Conservation (phyloP, 2,888 invertebrate species). For the Monoplex corrugatus region DNA sequence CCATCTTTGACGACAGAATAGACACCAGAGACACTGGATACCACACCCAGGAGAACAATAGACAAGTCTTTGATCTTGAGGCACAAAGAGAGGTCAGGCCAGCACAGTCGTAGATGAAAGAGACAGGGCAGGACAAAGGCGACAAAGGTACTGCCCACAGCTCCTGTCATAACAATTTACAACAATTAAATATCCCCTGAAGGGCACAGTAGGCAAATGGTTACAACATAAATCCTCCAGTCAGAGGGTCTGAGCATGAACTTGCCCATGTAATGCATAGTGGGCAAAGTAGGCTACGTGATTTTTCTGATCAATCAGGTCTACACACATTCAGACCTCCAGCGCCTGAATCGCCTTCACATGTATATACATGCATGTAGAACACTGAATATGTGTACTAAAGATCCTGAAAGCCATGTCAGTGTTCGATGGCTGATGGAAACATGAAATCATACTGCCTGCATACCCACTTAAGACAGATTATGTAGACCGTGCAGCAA, state of each 20-base stretch:
- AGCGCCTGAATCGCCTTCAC: not conserved
- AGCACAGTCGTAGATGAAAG: conserved; percentile 71
- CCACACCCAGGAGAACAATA: conserved; percentile 64
- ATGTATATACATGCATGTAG: conserved; percentile 2
- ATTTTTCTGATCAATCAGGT: too few species aligned
- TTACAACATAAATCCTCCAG: too few species aligned
- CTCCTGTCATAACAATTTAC: conserved; percentile 64
- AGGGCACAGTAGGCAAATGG: too few species aligned
- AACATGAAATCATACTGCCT: too few species aligned
- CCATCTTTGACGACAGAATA: conserved; percentile 38
- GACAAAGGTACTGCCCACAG: conserved; percentile 74
- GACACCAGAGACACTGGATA: conserved; percentile 59
- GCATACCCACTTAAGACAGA: too few species aligned
- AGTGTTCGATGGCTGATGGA: too few species aligned
- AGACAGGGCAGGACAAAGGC: conserved; percentile 76
- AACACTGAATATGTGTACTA: too few species aligned
- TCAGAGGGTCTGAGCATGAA: too few species aligned
- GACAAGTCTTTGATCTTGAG: conserved; percentile 71
- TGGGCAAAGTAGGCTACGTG: too few species aligned
- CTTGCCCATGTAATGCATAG: too few species aligned
- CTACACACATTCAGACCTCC: not conserved
- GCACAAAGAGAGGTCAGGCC: conserved; percentile 58
- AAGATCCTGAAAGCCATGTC: too few species aligned
- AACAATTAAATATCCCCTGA: not conserved
- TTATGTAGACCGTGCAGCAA: too few species aligned